A percentile compares a stretch with the other conserved stretches of the same genome.
phyloP scores from a whole-genome alignment of 2,888 invertebrate species.

The Tinea pellionella region DNA sequence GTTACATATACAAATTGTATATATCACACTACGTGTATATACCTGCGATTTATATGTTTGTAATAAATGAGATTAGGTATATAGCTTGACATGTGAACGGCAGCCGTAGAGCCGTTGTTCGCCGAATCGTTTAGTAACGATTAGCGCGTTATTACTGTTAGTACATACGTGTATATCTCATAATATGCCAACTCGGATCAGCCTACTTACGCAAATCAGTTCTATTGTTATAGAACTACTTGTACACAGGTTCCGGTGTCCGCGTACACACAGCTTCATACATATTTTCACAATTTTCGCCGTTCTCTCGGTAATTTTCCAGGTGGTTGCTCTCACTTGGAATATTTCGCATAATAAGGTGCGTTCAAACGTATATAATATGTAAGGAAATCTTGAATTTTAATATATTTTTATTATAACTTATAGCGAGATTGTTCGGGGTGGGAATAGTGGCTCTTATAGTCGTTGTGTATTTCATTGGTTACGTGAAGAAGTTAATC shows the following conservation, averaged over 20 bases:
- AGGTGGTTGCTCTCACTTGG: slow-evolving; percentile 27
- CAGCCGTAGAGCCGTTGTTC: background rate
- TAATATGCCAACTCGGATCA: background rate
- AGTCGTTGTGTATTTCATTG: too few species aligned
- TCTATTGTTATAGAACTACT: slow-evolving; percentile 24
- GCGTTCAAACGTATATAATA: slow-evolving; percentile 19
- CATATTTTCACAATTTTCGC: slow-evolving; percentile 32
- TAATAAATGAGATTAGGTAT: too few species aligned
- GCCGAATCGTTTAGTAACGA: background rate
- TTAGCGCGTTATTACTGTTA: background rate
- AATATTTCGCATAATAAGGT: slow-evolving; percentile 24
- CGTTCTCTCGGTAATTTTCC: slow-evolving; percentile 39
- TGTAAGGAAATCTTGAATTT: too few species aligned
- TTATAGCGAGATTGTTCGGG: too few species aligned
- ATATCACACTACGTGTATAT: too few species aligned
- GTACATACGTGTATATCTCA: background rate
- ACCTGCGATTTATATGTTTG: too few species aligned
- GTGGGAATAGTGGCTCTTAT: too few species aligned
- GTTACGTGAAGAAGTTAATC: too few species aligned
- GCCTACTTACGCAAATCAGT: slow-evolving; percentile 26
- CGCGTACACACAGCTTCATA: background rate
- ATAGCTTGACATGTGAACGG: background rate
- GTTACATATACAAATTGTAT: too few species aligned
- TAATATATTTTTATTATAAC: too few species aligned
- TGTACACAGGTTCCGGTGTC: slow-evolving; percentile 13